Evolutionary conservation across 1,140 invertebrate genomes (phyloP).

Genomic region (Harlomillsia oculata): DNA sequence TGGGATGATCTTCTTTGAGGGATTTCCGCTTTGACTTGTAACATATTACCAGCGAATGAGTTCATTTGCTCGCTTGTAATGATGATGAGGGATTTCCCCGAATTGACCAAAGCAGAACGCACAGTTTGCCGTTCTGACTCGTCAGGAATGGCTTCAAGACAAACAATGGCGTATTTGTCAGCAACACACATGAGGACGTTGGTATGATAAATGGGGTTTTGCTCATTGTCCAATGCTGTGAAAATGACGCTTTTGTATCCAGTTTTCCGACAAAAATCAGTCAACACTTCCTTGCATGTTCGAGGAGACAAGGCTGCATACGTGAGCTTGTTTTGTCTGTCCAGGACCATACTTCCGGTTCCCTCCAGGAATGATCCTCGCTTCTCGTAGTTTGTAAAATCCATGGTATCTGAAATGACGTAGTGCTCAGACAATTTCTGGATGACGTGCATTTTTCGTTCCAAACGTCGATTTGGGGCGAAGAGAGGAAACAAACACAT

Average conservation of each 20-base stretch:
- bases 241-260: conserved; percentile 27
- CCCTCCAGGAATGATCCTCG: conserved; percentile 33
- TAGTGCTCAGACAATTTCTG: conserved; percentile 5
- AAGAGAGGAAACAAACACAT: conserved; percentile 34
- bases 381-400: conserved; percentile 27
- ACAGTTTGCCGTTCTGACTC: conserved; percentile 12
- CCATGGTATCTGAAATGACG: conserved; percentile 7
- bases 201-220: conserved; percentile 34
- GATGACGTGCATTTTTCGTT: conserved; percentile 21
- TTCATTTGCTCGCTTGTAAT: conserved; percentile 32
- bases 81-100: conserved; percentile 29
- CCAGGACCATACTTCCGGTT: conserved; percentile 35
- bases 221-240: conserved; percentile 6
- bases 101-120: not conserved
- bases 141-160: conserved; percentile 29
- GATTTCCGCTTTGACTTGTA: conserved; percentile 32
- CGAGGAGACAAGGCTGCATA: conserved; percentile 27
- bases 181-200: conserved; percentile 36
- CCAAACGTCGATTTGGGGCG: conserved; percentile 22
- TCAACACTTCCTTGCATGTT: conserved; percentile 25
- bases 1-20: not conserved
- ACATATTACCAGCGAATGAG: conserved; percentile 33
- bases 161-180: conserved; percentile 28
- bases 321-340: conserved; percentile 26
- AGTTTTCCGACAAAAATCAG: conserved; percentile 19